These are phyloP conservation scores for Calliopum simillimum DNA, from an alignment of 2,888 invertebrate species.

Conservation along the genomic window DNA sequence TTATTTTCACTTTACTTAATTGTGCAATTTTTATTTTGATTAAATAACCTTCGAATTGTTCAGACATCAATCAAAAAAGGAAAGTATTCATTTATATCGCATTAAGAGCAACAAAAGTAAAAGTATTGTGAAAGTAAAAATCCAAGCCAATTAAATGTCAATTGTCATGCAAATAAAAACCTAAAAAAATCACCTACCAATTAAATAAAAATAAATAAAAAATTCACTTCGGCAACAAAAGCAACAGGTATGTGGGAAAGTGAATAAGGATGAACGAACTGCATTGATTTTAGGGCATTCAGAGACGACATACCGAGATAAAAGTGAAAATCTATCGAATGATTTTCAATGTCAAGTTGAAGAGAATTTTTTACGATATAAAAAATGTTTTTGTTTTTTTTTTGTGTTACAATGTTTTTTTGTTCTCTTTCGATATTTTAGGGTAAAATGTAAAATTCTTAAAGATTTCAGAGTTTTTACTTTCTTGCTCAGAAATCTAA, in stretches of 20 bases:
- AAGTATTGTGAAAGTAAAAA: background rate
- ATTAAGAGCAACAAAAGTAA: background rate
- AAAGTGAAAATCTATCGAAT: background rate
- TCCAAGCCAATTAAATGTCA: background rate
- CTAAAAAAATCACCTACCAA: background rate
- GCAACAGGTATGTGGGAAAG: background rate
- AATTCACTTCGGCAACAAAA: background rate
- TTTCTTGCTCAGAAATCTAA: too few relatives aligned
- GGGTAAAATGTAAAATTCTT: too few relatives aligned
- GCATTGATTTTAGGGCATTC: background rate
- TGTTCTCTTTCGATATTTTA: too few relatives aligned
- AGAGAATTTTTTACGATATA: too few relatives aligned
- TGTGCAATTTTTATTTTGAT: background rate
- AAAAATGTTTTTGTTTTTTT: too few relatives aligned
- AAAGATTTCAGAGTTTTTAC: too few relatives aligned
- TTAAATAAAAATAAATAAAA: background rate
- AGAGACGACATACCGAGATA: background rate
- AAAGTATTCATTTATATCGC: background rate
- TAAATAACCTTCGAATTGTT: background rate
- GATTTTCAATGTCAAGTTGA: conserved; percentile 1
- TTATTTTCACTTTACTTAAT: too few relatives aligned
- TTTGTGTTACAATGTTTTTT: too few relatives aligned
- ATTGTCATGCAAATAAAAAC: background rate
- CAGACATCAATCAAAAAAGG: too few relatives aligned
- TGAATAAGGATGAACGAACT: conserved; percentile 8